phyloP scores from a whole-genome alignment of 2,113 vertebrate species.

The Pterocles gutturalis region DNA sequence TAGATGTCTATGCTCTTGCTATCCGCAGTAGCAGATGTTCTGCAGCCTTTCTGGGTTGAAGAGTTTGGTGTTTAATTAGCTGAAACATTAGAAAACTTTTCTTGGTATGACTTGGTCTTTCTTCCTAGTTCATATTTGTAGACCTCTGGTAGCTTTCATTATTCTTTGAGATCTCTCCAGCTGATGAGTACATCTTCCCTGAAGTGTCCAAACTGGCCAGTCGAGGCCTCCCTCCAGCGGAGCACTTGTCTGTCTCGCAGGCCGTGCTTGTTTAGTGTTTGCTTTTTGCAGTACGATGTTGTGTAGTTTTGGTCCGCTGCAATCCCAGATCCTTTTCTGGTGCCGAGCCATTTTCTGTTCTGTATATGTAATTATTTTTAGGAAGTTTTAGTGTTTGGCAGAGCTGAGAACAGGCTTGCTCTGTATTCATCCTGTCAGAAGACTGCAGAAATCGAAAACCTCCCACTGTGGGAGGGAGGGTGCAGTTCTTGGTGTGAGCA shows the following conservation, averaged over 20 bases:
- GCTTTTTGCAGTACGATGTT: rapidly evolving
- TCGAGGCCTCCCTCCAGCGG: rapidly evolving
- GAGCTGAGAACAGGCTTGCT: neutral
- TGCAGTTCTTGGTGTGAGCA: neutral
- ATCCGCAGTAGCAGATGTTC: neutral
- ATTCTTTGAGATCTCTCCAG: neutral
- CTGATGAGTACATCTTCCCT: neutral
- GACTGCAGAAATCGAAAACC: neutral
- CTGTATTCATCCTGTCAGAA: neutral
- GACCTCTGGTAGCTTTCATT: neutral
- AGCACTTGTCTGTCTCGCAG: rapidly evolving
- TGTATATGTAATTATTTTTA: neutral
- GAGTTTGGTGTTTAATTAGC: neutral
- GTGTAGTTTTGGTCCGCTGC: neutral
- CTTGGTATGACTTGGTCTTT: neutral
- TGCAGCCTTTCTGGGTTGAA: neutral
- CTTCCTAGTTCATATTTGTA: neutral
- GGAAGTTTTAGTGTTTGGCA: neutral
- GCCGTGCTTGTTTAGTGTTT: rapidly evolving
- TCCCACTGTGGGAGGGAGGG: rapidly evolving
- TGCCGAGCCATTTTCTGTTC: neutral
- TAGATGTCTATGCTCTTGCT: neutral
- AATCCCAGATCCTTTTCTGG: neutral
- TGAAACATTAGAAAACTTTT: neutral
- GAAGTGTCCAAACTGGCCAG: neutral